Evolutionary conservation across 1,140 invertebrate species (phyloP).

Genomic region (Pantala flavescens): DNA sequence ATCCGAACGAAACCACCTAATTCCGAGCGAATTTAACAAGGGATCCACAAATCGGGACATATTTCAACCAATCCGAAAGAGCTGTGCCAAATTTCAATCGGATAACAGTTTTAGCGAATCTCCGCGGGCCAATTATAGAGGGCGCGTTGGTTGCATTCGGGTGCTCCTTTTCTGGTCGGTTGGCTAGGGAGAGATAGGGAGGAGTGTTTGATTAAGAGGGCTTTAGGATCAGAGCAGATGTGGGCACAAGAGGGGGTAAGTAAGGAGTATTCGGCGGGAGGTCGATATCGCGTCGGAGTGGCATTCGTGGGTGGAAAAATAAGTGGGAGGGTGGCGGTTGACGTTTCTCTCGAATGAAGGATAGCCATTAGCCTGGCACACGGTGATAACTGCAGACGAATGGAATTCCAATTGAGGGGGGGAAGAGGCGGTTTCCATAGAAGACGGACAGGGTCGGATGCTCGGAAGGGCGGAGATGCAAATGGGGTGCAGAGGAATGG

Average conservation of each 20-base stretch:
- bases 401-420: neutral
- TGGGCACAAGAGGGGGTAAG: neutral
- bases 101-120: too few relatives aligned
- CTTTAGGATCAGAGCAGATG: neutral
- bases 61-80: too few relatives aligned
- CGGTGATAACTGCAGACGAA: slow-evolving; percentile 8
- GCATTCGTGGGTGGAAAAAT: neutral
- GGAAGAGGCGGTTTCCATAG: too few relatives aligned
- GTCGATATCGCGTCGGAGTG: neutral
- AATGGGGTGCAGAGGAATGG: neutral
- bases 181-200: neutral
- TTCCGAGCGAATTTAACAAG: too few relatives aligned
- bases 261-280: neutral
- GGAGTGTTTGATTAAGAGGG: slow-evolving; percentile 8
- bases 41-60: too few relatives aligned
- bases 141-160: too few relatives aligned
- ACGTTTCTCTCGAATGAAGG: neutral
- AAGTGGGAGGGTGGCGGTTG: neutral
- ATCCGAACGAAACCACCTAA: too few relatives aligned
- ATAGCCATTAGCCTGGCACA: slow-evolving; percentile 3
- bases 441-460: too few relatives aligned
- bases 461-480: too few relatives aligned
- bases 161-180: neutral
- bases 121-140: too few relatives aligned
- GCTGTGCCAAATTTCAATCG: too few relatives aligned